Evolutionary conservation across 1,140 invertebrate species (phyloP), one percentile per base, ranked within the genome.

Genomic region (Leguminivora glycinivorella): DNA sequence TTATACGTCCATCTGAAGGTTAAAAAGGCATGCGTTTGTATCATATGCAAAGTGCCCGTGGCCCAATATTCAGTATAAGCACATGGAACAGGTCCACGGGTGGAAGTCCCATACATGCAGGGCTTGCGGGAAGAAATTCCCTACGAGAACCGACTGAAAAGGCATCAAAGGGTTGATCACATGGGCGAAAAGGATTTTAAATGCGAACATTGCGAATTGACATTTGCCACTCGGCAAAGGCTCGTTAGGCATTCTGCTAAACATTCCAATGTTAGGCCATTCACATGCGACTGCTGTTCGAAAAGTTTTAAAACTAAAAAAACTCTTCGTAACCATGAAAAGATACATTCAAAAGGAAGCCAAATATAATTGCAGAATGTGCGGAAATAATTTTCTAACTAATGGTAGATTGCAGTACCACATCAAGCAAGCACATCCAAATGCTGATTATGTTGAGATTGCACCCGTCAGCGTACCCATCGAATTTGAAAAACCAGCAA

Each of bases 11-110:
- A 31, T 63, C 24, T 26, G 9, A 26, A 29, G 24, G 10, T 24
- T 4, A 26, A 4, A 14, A 26, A n/a, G 7, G 10, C 24, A 14
- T 5, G 2, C 38, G 12, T 69, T 2, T 83, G 81, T 56, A 71
- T 76, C n/a, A 19, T 78, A 0, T 84, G 82, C 38, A 67, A 72
- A n/a, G 68, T 70, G 0, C 19, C 29, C 10, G 29, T 69, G 47
- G 19, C 40, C 31, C 31, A 24, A 0, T 17, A 71, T 17, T n/a
- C n/a, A n/a, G n/a, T 63, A 71, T 14, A 38, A 22, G 3, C 75
- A 77, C 38, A n/a, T 74, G 70, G 79, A 82, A 40, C 47, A 73
- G 1, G 70, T 25, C 0, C 82, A 84, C 34, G 78, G 76, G 0
- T 52, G 80, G 22, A 69, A 75, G 9, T 71, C 76, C 6, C 82